A percentile compares a stretch with the other conserved stretches of the same genome.
Evolutionary conservation across 2,888 invertebrate genomes (phyloP).

Genomic region (Herminia tarsipennalis): DNA sequence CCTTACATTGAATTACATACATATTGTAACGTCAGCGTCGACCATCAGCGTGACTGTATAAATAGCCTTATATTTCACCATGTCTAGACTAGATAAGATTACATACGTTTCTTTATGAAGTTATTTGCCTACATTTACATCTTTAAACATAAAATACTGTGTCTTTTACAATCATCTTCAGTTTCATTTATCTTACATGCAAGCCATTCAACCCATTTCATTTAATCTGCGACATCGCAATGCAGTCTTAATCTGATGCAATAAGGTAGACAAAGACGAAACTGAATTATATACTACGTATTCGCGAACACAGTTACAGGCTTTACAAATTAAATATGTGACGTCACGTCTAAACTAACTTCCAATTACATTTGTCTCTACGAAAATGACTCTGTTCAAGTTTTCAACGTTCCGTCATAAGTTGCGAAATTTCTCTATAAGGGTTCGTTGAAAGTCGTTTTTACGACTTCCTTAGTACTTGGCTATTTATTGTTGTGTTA

Average conservation of each 20-base stretch:
- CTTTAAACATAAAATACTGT: too few relatives aligned
- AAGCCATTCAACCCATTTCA: background rate
- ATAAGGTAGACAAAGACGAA: conserved; percentile 53
- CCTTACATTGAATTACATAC: too few relatives aligned
- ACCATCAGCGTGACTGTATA: too few relatives aligned
- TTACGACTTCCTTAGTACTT: background rate
- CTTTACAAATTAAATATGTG: conserved; percentile 39
- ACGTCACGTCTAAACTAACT: conserved; percentile 18
- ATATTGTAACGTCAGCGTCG: too few relatives aligned
- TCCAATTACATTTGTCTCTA: conserved; percentile 16
- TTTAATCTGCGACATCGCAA: conserved; percentile 50
- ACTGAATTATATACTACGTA: conserved; percentile 43
- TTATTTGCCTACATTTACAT: too few relatives aligned
- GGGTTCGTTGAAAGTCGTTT: background rate
- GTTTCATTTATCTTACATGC: too few relatives aligned
- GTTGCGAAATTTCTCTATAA: conserved; percentile 9
- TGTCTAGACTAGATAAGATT: too few relatives aligned
- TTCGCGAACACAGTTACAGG: conserved; percentile 27
- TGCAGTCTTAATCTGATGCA: conserved; percentile 58
- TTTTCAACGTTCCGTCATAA: conserved; percentile 14
- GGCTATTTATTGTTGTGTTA: background rate
- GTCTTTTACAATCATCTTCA: too few relatives aligned
- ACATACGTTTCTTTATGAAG: too few relatives aligned
- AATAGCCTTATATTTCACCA: too few relatives aligned
- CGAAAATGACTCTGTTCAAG: conserved; percentile 36